Conservation (phyloP, 2,888 invertebrate species). For the Pelosia muscerda region DNA sequence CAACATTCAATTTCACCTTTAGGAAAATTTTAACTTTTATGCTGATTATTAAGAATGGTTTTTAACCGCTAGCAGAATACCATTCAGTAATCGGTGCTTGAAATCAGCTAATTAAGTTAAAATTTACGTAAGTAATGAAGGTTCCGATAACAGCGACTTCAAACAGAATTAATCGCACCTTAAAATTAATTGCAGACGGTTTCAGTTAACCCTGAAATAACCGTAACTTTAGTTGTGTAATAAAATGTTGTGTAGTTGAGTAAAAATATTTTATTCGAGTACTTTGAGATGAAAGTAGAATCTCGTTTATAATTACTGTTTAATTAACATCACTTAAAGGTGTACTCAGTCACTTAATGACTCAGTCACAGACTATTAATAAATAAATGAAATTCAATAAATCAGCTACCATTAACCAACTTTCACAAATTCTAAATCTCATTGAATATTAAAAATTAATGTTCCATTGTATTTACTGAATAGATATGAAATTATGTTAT, state of each 20-base stretch:
- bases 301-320: neutral
- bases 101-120: neutral
- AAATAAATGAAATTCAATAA: too few relatives aligned
- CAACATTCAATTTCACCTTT: too few relatives aligned
- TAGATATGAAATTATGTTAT: too few relatives aligned
- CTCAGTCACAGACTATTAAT: too few relatives aligned
- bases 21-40: too few relatives aligned
- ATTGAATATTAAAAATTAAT: too few relatives aligned
- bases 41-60: neutral
- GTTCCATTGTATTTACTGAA: too few relatives aligned
- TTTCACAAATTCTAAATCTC: too few relatives aligned
- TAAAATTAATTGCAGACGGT: neutral
- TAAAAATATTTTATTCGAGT: neutral
- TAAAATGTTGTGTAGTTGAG: too few relatives aligned
- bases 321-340: neutral
- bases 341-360: neutral
- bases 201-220: neutral
- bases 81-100: neutral
- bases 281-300: neutral
- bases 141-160: neutral
- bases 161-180: neutral
- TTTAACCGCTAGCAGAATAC: neutral
- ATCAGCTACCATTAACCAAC: too few relatives aligned
- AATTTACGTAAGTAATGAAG: neutral
- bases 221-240: too few relatives aligned